A percentile compares a stretch with the other conserved stretches of the same genome.
These are phyloP conservation scores for Clarias batrachus DNA, from an alignment of 2,113 vertebrate genomes.

Conservation along the genomic window DNA sequence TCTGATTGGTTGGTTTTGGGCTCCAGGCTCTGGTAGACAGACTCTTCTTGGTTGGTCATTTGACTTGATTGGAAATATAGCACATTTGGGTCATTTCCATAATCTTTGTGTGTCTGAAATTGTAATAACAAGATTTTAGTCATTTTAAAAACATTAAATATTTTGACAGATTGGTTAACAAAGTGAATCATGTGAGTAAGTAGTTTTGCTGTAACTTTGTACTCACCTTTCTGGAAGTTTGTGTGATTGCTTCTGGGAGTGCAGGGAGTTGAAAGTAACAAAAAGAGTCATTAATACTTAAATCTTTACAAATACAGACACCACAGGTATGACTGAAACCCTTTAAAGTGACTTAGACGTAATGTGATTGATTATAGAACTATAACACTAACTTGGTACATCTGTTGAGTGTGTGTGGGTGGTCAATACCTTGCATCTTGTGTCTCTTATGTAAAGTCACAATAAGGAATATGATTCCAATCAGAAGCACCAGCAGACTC, in stretches of 20 bases:
- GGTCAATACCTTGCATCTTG: neutral
- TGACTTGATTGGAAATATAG: too few relatives aligned
- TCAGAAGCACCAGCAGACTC: conserved; percentile 51
- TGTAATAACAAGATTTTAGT: neutral
- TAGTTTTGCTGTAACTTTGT: neutral
- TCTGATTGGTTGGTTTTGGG: too few relatives aligned
- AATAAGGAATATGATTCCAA: conserved; percentile 28
- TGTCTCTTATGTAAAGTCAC: neutral
- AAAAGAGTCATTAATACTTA: neutral
- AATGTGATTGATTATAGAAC: neutral
- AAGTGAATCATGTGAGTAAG: neutral
- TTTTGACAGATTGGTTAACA: neutral
- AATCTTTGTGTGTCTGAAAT: too few relatives aligned
- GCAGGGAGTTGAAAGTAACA: neutral
- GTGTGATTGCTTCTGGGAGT: neutral
- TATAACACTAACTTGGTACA: neutral
- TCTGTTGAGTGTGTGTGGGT: neutral
- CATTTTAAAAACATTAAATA: neutral
- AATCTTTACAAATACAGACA: neutral
- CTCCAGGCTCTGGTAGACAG: too few relatives aligned
- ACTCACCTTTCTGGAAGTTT: neutral
- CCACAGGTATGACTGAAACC: neutral
- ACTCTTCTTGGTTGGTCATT: too few relatives aligned
- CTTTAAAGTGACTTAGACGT: neutral
- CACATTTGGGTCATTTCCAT: too few relatives aligned